Percentiles rank a stretch among this genome's conserved stretches.
Conservation (phyloP, 2,797 vertebrate genomes). For the Lepilemur septentrionalis region DNA sequence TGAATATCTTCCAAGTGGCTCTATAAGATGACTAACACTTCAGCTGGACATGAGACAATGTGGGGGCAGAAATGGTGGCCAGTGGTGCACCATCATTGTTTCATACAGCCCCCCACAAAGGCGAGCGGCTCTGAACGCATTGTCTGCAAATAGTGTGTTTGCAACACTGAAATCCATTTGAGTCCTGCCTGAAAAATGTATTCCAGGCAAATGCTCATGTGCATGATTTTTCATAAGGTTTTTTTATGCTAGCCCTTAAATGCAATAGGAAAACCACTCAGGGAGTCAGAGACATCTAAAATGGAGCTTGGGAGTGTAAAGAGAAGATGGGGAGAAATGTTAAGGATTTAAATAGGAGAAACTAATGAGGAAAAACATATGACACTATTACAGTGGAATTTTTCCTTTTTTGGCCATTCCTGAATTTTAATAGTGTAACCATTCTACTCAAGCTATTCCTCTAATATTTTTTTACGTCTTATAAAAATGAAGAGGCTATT, state of each 20-base stretch:
- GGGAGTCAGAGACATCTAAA: background rate
- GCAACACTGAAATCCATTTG: background rate
- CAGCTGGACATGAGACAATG: background rate
- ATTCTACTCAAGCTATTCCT: slow-evolving; percentile 4
- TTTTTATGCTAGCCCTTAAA: background rate
- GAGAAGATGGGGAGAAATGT: background rate
- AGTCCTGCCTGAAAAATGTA: background rate
- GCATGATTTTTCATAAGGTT: background rate
- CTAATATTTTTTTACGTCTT: background rate
- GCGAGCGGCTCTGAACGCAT: background rate
- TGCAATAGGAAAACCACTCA: background rate
- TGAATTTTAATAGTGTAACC: slow-evolving; percentile 41
- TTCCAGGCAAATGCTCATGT: background rate
- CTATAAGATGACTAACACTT: background rate
- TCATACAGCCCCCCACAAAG: background rate
- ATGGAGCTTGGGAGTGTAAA: background rate
- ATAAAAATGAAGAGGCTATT: slow-evolving; percentile 33
- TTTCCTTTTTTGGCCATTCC: slow-evolving; percentile 63
- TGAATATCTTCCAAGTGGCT: slow-evolving; percentile 40
- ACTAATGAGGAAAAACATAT: slow-evolving; percentile 51
- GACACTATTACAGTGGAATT: slow-evolving; percentile 53
- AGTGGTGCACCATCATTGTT: background rate
- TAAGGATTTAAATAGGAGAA: slow-evolving; percentile 24
- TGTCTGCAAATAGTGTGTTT: background rate
- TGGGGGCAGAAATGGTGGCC: background rate